Evolutionary conservation across 2,797 vertebrate species (phyloP).

Genomic region (Calcarius lapponicus): DNA sequence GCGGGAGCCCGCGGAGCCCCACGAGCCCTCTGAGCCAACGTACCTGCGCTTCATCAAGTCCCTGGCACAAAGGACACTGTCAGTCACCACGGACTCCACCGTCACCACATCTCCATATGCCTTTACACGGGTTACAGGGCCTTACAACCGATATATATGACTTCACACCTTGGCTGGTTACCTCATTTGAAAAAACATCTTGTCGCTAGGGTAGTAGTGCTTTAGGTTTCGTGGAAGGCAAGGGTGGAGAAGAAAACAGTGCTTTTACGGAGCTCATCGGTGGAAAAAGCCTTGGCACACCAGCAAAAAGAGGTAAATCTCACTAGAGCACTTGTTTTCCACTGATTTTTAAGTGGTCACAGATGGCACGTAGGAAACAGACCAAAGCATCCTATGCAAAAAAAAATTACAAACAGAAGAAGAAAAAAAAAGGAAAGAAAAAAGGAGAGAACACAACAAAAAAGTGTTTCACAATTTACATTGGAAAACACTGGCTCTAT

Average conservation of each 20-base stretch:
- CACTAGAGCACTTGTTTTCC: slow-evolving; percentile 67
- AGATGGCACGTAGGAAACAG: slow-evolving; percentile 59
- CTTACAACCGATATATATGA: slow-evolving; percentile 93
- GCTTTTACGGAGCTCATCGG: slow-evolving; percentile 17
- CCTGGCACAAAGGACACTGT: slow-evolving; percentile 87
- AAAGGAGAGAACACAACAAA: not conserved
- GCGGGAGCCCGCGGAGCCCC: slow-evolving; percentile 85
- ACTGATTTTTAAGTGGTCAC: slow-evolving; percentile 68
- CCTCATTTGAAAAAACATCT: slow-evolving; percentile 71
- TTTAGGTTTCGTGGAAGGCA: slow-evolving; percentile 22
- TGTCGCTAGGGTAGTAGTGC: not conserved
- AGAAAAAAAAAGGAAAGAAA: not conserved
- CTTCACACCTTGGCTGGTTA: slow-evolving; percentile 66
- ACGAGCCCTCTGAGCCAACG: slow-evolving; percentile 83
- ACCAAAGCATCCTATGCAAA: slow-evolving; percentile 82
- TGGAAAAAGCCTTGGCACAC: slow-evolving; percentile 69
- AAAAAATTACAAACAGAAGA: not conserved
- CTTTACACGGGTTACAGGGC: slow-evolving; percentile 98
- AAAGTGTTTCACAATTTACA: slow-evolving; percentile 49
- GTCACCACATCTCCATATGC: slow-evolving; percentile 95
- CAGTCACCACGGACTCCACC: slow-evolving; percentile 91
- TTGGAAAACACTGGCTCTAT: slow-evolving; percentile 73
- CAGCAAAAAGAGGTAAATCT: slow-evolving; percentile 73
- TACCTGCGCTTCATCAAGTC: slow-evolving; percentile 91
- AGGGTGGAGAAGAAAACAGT: slow-evolving; percentile 45